A percentile compares a stretch with the other conserved stretches of the same genome.
phyloP scores from a whole-genome alignment of 2,888 invertebrate genomes.

The Falcaria lacertinaria region DNA sequence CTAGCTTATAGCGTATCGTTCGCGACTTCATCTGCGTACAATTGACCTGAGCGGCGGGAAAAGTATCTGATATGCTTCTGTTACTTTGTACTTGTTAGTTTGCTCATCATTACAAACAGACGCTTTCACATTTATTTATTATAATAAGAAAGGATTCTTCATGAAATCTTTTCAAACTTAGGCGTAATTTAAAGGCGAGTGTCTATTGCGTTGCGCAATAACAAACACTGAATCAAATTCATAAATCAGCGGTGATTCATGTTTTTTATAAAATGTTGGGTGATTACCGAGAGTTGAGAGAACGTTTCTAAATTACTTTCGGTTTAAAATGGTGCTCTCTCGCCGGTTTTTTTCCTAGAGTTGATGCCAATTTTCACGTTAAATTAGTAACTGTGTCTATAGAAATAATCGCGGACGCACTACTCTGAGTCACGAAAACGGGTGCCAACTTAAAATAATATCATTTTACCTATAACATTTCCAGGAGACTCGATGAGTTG shows the following conservation, averaged over 20 bases:
- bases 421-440: conserved; percentile 59
- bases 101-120: no score
- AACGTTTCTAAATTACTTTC: neutral
- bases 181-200: neutral
- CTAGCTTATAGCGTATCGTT: no score
- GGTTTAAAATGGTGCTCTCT: conserved; percentile 18
- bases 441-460: conserved; percentile 55
- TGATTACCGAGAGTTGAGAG: neutral
- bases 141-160: no score
- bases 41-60: no score
- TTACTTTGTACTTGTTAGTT: no score
- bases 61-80: no score
- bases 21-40: no score
- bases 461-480: conserved; percentile 27
- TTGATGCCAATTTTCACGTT: conserved; percentile 30
- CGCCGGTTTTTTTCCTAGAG: conserved; percentile 18
- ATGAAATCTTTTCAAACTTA: no score
- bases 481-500: no score
- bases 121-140: no score
- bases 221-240: neutral
- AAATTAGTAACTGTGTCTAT: conserved; percentile 25
- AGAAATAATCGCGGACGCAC: conserved; percentile 56
- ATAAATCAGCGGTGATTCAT: neutral
- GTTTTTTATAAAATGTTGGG: neutral
- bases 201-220: neutral